Evolutionary conservation across 2,888 invertebrate species (phyloP).

Genomic region (Leptinotarsa juncta): DNA sequence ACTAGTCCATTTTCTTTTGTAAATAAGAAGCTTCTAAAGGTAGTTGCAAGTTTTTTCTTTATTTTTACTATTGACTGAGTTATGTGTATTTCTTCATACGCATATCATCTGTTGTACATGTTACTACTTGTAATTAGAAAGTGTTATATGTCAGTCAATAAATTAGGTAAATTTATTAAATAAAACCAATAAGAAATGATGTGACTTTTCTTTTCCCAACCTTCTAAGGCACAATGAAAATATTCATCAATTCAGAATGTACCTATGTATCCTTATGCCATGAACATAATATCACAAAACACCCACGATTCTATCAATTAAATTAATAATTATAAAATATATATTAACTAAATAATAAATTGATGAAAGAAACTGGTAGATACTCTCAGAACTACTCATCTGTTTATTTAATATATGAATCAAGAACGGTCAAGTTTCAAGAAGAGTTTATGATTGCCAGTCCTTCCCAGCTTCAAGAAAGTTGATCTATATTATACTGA

Average conservation of each 20-base stretch:
- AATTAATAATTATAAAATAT: too few species aligned
- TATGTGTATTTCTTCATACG: constrained; percentile 59
- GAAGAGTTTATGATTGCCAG: too few species aligned
- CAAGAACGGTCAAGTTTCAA: too few species aligned
- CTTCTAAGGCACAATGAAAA: neutral
- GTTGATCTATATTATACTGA: too few species aligned
- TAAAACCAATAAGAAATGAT: constrained; percentile 27
- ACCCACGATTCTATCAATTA: too few species aligned
- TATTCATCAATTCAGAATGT: neutral
- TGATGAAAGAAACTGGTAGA: too few species aligned
- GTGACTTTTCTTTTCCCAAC: neutral
- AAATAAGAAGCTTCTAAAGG: constrained; percentile 48
- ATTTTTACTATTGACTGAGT: constrained; percentile 45
- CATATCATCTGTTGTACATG: constrained; percentile 63
- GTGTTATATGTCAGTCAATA: constrained; percentile 63
- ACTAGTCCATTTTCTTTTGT: constrained; percentile 56
- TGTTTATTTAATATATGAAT: too few species aligned
- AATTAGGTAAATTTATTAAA: constrained; percentile 60
- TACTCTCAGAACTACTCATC: too few species aligned
- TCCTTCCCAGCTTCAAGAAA: too few species aligned
- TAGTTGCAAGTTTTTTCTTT: constrained; percentile 51
- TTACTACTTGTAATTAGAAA: constrained; percentile 60
- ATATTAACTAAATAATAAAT: too few species aligned
- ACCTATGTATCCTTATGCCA: too few species aligned
- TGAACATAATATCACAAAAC: too few species aligned